These are phyloP conservation scores for Tyria jacobaeae DNA, from an alignment of 2,888 invertebrate species.

Conservation along the genomic window DNA sequence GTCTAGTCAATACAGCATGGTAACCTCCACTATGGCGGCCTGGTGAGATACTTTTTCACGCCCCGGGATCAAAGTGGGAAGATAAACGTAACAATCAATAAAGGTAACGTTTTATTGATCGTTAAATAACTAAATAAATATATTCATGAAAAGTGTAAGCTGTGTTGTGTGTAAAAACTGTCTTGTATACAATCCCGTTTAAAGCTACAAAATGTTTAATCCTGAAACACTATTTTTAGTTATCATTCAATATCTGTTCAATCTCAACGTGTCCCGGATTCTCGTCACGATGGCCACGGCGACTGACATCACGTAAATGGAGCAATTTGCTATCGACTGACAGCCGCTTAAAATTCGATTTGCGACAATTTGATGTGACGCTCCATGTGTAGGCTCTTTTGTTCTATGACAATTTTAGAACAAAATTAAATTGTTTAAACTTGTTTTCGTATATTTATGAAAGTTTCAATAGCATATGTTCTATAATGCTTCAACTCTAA, in stretches of 20 bases:
- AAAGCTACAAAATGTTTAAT: neutral
- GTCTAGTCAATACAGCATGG: too few relatives aligned
- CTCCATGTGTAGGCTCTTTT: slow-evolving; percentile 24
- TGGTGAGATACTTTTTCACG: too few relatives aligned
- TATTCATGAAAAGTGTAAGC: too few relatives aligned
- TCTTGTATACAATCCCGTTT: neutral
- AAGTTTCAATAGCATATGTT: too few relatives aligned
- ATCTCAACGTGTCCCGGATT: slow-evolving; percentile 43
- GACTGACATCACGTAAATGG: slow-evolving; percentile 49
- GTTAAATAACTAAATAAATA: too few relatives aligned
- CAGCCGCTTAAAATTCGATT: slow-evolving; percentile 70
- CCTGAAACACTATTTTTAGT: slow-evolving; percentile 34
- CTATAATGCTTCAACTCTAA: too few relatives aligned
- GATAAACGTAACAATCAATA: too few relatives aligned
- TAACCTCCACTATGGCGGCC: too few relatives aligned
- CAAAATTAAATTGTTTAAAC: neutral
- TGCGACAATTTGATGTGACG: slow-evolving; percentile 54
- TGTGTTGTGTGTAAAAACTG: too few relatives aligned
- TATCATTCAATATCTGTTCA: slow-evolving; percentile 41
- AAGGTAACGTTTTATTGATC: too few relatives aligned
- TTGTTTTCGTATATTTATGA: neutral
- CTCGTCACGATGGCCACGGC: slow-evolving; percentile 36
- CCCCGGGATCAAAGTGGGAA: too few relatives aligned
- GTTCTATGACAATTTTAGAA: neutral
- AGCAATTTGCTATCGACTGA: slow-evolving; percentile 59